These are phyloP conservation scores for Suillia variegata DNA, from an alignment of 2,888 invertebrate genomes.

Conservation along the genomic window DNA sequence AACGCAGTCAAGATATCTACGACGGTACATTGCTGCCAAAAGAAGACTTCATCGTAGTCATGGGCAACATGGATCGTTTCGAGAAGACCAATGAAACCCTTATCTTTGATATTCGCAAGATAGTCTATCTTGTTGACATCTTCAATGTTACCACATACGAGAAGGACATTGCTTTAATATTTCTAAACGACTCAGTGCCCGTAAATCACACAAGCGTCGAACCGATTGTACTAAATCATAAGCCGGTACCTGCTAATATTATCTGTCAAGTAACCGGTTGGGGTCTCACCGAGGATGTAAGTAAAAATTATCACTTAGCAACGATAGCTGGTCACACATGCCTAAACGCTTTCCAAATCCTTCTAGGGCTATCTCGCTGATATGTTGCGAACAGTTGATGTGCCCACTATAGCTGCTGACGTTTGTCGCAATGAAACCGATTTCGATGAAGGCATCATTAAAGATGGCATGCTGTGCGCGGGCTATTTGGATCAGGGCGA, in stretches of 20 bases:
- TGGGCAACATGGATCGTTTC: slow-evolving; percentile 56
- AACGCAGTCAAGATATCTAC: slow-evolving; percentile 31
- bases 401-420: slow-evolving; percentile 40
- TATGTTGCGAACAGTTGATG: slow-evolving; percentile 43
- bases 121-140: slow-evolving; percentile 29
- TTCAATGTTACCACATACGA: slow-evolving; percentile 43
- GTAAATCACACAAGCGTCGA: slow-evolving; percentile 45
- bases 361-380: slow-evolving; percentile 26
- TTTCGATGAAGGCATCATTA: slow-evolving; percentile 59
- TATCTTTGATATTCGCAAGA: slow-evolving; percentile 38
- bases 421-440: slow-evolving; percentile 49
- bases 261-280: slow-evolving; percentile 57
- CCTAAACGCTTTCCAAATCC: not conserved
- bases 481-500: slow-evolving; percentile 72
- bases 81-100: slow-evolving; percentile 40
- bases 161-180: slow-evolving; percentile 50
- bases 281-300: slow-evolving; percentile 48
- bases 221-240: slow-evolving; percentile 41
- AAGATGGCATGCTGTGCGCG: slow-evolving; percentile 75
- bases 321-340: not conserved
- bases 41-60: slow-evolving; percentile 46
- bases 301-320: slow-evolving; percentile 7
- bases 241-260: slow-evolving; percentile 28
- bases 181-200: slow-evolving; percentile 47
- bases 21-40: slow-evolving; percentile 39